Evolutionary conservation across 2,797 vertebrate species (phyloP), one percentile per base, ranked within the genome.

Genomic region (Chelon auratus): DNA sequence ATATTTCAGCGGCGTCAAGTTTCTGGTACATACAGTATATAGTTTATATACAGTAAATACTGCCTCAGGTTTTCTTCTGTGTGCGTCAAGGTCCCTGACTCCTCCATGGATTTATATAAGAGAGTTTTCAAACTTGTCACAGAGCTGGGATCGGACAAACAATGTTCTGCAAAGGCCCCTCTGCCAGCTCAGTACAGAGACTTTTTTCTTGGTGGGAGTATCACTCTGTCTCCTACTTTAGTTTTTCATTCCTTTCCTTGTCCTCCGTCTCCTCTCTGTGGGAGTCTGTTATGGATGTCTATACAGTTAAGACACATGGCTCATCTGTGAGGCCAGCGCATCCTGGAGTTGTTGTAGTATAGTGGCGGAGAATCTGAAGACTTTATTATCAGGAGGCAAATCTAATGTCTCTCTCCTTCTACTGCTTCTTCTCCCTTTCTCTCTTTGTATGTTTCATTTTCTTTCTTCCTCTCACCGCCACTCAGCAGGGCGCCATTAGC

Each of bases 401-500:
- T 87, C 79, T 76, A 64, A 75, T 81, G 75, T 88, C 68, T 73
- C 68, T 64, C 64, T 76, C 69, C 75, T 68, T 72, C 68, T 24
- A 36, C 63, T 13, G 22, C 24, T 68, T 67, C 76, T 72, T 74
- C 57, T 33, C 48, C 42, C 62, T 26, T 39, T 60, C 55, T 78
- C 66, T 80, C 79, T 86, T 78, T 89, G 87, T 87, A 68, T 37
- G 63, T 90, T 84, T 88, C 72, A 48, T 78, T 84, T 80, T 81
- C 87, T 90, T 88, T 89, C 82, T 84, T 85, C 81, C 83, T 75
- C 86, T 87, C 85, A 62, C 86, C 72, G 50, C 79, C 80, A 58
- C 90, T 84, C 91, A 82, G 89, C 82, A n/a, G 92, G 93, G 89
- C 59, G 86, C 90, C 93, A 92, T 93, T 93, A 93, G 82, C 87